Evolutionary conservation across 2,113 vertebrate genomes (phyloP), one percentile per base, ranked within the genome.

Genomic region (Eulemur rufifrons): DNA sequence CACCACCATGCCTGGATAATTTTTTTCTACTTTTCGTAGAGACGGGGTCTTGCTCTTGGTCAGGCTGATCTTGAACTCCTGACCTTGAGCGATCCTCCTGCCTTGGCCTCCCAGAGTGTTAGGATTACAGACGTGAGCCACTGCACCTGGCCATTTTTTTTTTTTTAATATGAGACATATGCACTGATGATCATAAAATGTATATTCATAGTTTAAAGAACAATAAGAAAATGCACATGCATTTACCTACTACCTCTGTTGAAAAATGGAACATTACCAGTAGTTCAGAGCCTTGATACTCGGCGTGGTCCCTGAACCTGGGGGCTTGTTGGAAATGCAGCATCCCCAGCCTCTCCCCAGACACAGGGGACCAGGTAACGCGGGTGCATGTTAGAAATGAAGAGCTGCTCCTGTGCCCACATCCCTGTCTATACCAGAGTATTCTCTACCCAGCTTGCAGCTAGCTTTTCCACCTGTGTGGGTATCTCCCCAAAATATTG

Each of bases 331-430:
- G 71, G 63, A 21, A 69, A 29, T 25, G 15, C 42, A 8, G 64
- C 74, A 29, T 32, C 64, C 6, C n/a, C 1, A 0, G 14, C 37
- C 76, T 32, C 45, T 66, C 77, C 66, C 4, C 18, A 18, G 32
- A 25, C 32, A 47, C 11, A 7, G 0, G 11, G 47, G 37, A 34
- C 50, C 47, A 27, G 66, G 59, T 4, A 3, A 1, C n/a, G 6
- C 0, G 0, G 1, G 4, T 21, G 34, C 3, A 8, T 17, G 10
- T 37, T 0, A 0, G 13, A 63, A 20, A 61, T 34, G n/a, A 18
- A 59, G 17, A 81, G 56, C 34, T 32, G 21, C 82, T 25, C 39
- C 27, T 3, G 29, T 25, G 14, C 56, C 83, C 27, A 9, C 21
- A 21, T 32, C 11, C 20, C n/a, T 69, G 52, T n/a, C 63, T 1